These are phyloP conservation scores for Centropus bengalensis DNA, from an alignment of 2,113 vertebrate genomes.

Conservation along the genomic window DNA sequence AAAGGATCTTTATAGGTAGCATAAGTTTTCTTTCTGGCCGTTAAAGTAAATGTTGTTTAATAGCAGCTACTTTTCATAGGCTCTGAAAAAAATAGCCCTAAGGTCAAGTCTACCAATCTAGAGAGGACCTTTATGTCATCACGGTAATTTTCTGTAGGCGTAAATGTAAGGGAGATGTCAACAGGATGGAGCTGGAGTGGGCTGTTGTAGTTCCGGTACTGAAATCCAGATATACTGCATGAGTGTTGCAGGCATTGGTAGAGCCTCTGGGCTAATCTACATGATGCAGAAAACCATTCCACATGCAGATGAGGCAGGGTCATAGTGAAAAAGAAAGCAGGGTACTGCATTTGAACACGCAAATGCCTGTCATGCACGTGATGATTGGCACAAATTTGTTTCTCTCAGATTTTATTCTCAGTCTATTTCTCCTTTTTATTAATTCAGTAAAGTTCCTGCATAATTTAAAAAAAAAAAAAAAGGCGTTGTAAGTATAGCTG, in stretches of 20 bases:
- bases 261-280: neutral
- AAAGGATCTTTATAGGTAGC: neutral
- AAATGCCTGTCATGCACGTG: neutral
- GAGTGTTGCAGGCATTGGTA: neutral
- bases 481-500: neutral
- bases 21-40: neutral
- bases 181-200: neutral
- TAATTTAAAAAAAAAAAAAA: neutral
- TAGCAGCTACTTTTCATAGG: neutral
- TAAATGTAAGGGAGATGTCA: neutral
- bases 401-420: neutral
- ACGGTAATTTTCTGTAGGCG: neutral
- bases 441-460: neutral
- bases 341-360: neutral
- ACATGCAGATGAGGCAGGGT: accelerated
- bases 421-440: neutral
- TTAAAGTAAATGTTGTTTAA: neutral
- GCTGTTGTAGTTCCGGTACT: neutral
- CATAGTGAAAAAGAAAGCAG: neutral
- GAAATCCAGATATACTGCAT: neutral
- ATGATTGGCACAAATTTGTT: neutral
- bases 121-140: accelerated
- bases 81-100: neutral
- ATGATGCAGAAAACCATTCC: accelerated
- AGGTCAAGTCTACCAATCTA: neutral